These are phyloP conservation scores for Datnioides undecimradiatus DNA, from an alignment of 2,113 vertebrate species.

Conservation along the genomic window DNA sequence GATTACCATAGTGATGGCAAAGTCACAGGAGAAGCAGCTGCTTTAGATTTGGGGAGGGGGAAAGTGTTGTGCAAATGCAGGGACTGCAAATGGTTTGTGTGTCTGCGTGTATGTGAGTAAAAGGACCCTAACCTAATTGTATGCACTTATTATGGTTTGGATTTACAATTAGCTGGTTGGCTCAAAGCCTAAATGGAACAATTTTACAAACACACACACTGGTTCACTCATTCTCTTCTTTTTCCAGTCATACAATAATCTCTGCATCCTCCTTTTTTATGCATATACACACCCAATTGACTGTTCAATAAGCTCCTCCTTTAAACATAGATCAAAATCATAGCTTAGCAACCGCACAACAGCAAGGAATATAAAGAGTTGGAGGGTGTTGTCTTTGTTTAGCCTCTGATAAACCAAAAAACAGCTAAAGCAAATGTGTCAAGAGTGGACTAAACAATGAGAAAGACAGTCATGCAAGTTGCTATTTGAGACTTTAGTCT, in stretches of 20 bases:
- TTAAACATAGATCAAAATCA: neutral
- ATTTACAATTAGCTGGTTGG: constrained; percentile 57
- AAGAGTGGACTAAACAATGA: neutral
- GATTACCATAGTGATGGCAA: constrained; percentile 61
- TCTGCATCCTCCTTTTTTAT: neutral
- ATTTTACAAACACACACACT: constrained; percentile 17
- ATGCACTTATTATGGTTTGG: constrained; percentile 25
- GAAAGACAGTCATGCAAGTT: too few relatives aligned
- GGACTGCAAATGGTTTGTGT: constrained; percentile 2
- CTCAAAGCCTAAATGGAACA: constrained; percentile 39
- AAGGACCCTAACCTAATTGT: constrained; percentile 13
- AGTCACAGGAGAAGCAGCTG: constrained; percentile 43
- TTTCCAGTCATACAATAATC: neutral
- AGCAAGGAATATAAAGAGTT: neutral
- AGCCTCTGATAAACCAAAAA: neutral
- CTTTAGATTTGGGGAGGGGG: constrained; percentile 29
- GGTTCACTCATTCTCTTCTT: neutral
- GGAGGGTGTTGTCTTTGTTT: neutral
- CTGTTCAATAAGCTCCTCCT: neutral
- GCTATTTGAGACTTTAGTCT: neutral
- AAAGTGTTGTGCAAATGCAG: constrained; percentile 9
- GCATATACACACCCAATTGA: neutral
- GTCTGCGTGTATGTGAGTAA: constrained; percentile 11
- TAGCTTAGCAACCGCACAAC: neutral
- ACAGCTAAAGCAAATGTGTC: neutral